Evolutionary conservation across 2,888 invertebrate genomes (phyloP), one percentile per base, ranked within the genome.

Genomic region (Uropetala carovei): DNA sequence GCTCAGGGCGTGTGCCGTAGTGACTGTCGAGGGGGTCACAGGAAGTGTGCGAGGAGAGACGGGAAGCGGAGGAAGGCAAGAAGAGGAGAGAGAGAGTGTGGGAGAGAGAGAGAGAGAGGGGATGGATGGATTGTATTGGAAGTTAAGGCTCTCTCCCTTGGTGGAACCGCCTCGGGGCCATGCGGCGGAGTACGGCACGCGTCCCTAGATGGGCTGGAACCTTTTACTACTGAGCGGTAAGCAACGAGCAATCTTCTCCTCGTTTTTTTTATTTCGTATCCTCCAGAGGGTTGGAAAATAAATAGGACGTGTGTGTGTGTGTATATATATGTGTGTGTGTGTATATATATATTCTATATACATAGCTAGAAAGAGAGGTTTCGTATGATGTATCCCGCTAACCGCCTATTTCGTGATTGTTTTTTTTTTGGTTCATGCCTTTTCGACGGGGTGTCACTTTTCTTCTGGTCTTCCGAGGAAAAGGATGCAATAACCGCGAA

Each of bases 1-100:
- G 84, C 84, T 9, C 84, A 8, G 86, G 89, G 89, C 43, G 89
- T 89, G 64, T 60, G 89, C 22, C 86, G 13, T 13, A 27, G 86
- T 14, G 60, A 56, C 16, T 56, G 14, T 14, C 22, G 82, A 7
- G 82, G 22, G 22, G n/a, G 10, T 82, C 30, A 13, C 43, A 16
- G 83, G 83, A 56, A 30, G 83, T 56, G 84, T 16, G 56, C n/a
- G 84, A 22, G 75, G 22, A 27, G 43, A 64, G 64, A n/a, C 7
- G 64, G 64, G 64, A 18, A n/a, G 64, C 64, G 64, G 64, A 18
- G 16, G 64, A 18, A 7, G 13, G 11, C 11, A 18, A 82, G 82
- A 30, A 18, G 16, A 11, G 83, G 43, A 4, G 56, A 43, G 27
- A 18, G 27, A 30, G 60, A 16, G 86, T 30, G 30, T 83, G 43